These are phyloP conservation scores for Lepidocyrtinus sp. DNA, from an alignment of 2,888 invertebrate genomes.

Conservation along the genomic window DNA sequence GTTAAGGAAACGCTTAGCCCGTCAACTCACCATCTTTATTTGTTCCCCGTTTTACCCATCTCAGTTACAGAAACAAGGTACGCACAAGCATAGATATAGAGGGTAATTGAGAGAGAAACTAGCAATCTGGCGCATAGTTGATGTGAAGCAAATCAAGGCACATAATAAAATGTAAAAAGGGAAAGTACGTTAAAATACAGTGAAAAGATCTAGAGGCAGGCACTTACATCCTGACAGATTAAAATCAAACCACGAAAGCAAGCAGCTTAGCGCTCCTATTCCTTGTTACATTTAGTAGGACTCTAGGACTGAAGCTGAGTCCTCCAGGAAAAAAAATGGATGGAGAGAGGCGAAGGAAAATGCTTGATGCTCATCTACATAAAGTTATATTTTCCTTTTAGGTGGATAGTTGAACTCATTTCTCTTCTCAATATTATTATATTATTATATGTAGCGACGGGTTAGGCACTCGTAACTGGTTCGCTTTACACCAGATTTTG, in stretches of 20 bases:
- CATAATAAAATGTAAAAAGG: conserved; percentile 44
- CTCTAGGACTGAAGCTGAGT: not conserved
- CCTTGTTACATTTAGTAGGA: not conserved
- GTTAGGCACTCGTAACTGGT: too few species aligned
- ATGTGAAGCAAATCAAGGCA: conserved; percentile 48
- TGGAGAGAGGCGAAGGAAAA: not conserved
- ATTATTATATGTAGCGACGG: too few species aligned
- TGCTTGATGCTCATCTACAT: not conserved
- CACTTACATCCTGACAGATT: conserved; percentile 62
- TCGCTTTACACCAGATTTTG: too few species aligned
- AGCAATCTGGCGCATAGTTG: conserved; percentile 35
- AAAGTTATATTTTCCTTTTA: too few species aligned
- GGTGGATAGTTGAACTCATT: too few species aligned
- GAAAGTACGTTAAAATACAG: conserved; percentile 19
- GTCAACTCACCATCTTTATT: too few species aligned
- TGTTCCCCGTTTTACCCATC: not conserved
- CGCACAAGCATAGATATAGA: conserved; percentile 19
- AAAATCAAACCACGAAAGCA: conserved; percentile 60
- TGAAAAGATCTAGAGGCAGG: conserved; percentile 39
- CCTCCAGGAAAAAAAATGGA: not conserved
- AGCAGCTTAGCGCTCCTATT: conserved; percentile 46
- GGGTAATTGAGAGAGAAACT: conserved; percentile 57
- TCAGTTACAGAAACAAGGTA: conserved; percentile 42
- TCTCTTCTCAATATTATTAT: too few species aligned
- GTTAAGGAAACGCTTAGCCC: too few species aligned